Conservation (phyloP, 2,797 vertebrate genomes). For the Notoglanidium macrostoma region DNA sequence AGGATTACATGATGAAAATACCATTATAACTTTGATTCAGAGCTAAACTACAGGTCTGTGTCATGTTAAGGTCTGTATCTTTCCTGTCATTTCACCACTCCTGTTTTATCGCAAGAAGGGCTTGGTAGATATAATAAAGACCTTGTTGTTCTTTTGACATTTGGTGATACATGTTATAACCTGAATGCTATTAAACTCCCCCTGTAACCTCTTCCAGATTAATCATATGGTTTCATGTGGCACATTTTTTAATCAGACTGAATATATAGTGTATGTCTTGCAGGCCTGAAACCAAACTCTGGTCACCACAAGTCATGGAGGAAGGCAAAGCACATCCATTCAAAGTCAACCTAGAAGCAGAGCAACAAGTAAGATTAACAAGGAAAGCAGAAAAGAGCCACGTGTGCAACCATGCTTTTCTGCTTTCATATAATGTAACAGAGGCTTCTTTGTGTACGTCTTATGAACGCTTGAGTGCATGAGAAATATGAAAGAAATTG, state of each 20-base stretch:
- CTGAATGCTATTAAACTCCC: background rate
- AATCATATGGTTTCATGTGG: background rate
- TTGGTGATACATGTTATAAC: background rate
- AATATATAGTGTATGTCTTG: constrained; percentile 39
- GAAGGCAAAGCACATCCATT: constrained; percentile 82
- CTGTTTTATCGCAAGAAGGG: background rate
- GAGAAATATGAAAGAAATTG: constrained; percentile 14
- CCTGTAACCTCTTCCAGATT: background rate
- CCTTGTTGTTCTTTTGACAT: background rate
- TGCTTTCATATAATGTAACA: constrained; percentile 20
- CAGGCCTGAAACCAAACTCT: constrained; percentile 60
- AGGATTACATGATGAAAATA: constrained; percentile 6
- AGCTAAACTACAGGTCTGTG: constrained; percentile 9
- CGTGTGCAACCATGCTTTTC: background rate
- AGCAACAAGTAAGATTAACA: constrained; percentile 81
- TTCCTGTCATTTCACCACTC: constrained; percentile 2
- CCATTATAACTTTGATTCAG: background rate
- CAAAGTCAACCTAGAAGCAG: constrained; percentile 86
- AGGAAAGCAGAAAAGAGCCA: background rate
- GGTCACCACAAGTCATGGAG: constrained; percentile 67
- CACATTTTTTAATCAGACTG: constrained; percentile 13
- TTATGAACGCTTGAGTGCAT: constrained; percentile 24
- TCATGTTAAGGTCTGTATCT: background rate
- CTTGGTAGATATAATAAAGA: background rate
- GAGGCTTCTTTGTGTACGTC: background rate